Base-by-base conservation (phyloP, 2,113 vertebrate genomes). In the Thomomys bottae region DNA sequence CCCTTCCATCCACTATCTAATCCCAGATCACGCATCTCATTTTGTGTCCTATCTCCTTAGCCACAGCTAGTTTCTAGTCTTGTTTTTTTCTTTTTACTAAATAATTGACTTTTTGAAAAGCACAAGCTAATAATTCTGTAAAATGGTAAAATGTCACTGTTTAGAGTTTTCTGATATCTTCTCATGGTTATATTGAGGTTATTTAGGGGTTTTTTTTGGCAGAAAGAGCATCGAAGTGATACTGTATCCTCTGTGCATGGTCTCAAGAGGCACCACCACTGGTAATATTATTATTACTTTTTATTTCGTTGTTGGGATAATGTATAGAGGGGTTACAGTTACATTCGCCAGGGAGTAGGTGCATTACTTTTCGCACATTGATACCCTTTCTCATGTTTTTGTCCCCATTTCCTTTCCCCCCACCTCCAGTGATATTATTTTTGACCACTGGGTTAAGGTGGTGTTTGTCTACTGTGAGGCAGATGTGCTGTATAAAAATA, bases 201-300 rank as follows among this genome's bases (percentile, higher is more conserved):
- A 73, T 82, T 88, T 40, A 72, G 17, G 14, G 7, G 7, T 49
- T 88, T 36, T 88, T 92, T 84, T 92, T 73, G 45, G 45, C 91
- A 92, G 86, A 45, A 82, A 88, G 49, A 21, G 4, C 34, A 73
- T n/a, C 63, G n/a, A 54, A 24, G n/a, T 36, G 24, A 70, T 70
- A 24, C 84, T 6, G 12, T 54, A 3, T 32, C 38, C 28, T 71
- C 7, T 32, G 36, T 57, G 7, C 32, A 14, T 34, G 40, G 23
- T 12, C 11, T 75, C 11, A n/a, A 18, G 45, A 91, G 73, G 34
- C 21, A 38, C 21, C 57, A 38, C 18, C 42, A 78, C 10, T 86
- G n/a, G n/a, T n/a, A n/a, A n/a, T n/a, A n/a, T n/a, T n/a, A n/a
- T n/a, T n/a, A n/a, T n/a, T n/a, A n/a, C n/a, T n/a, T n/a, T n/a